Conservation (phyloP, 2,797 vertebrate species). For the Lagocephalus sceleratus region DNA sequence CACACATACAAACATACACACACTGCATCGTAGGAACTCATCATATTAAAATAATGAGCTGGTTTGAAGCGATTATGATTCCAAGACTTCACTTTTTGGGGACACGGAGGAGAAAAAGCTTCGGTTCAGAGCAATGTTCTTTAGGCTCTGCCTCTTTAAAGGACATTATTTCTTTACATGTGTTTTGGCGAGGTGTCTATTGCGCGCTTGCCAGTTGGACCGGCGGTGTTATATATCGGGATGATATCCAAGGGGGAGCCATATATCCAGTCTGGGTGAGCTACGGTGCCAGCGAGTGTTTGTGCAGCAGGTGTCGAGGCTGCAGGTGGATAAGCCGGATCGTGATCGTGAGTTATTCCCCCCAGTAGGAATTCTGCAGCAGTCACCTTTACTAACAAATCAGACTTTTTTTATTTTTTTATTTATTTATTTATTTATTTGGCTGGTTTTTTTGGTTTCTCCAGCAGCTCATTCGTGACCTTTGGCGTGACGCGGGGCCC, state of each 20-base stretch:
- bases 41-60: slow-evolving; percentile 12
- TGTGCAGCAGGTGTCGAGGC: slow-evolving; percentile 44
- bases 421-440: no score
- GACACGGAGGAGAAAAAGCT: background rate
- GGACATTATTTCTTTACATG: slow-evolving; percentile 2
- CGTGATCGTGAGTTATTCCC: slow-evolving; percentile 16
- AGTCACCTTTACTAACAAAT: slow-evolving; percentile 16
- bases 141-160: background rate
- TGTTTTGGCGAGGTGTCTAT: slow-evolving; percentile 8
- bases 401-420: slow-evolving; percentile 1
- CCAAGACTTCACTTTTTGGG: background rate
- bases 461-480: slow-evolving; percentile 15
- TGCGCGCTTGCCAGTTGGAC: slow-evolving; percentile 11
- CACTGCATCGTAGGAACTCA: slow-evolving; percentile 5
- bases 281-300: slow-evolving; percentile 24
- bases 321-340: slow-evolving; percentile 41
- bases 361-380: slow-evolving; percentile 21
- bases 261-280: slow-evolving; percentile 18
- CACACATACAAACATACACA: no score
- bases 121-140: slow-evolving; percentile 1
- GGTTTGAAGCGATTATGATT: slow-evolving; percentile 15
- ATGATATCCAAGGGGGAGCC: slow-evolving; percentile 15
- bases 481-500: slow-evolving; percentile 23
- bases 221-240: slow-evolving; percentile 12
- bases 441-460: no score